phyloP scores from a whole-genome alignment of 2,888 invertebrate genomes.

The Scaptomyza parva region DNA sequence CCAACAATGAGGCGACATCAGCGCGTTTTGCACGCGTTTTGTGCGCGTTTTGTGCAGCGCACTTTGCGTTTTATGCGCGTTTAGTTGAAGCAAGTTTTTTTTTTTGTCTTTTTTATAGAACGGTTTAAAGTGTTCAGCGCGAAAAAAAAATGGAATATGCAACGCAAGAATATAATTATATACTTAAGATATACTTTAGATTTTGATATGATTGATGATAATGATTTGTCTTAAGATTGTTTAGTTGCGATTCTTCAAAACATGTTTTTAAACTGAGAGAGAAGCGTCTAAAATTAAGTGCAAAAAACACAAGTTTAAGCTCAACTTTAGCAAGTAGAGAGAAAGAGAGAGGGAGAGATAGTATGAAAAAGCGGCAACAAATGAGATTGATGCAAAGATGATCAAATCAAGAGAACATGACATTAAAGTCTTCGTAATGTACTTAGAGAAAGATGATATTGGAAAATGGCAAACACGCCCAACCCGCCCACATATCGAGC shows the following conservation, averaged over 20 bases:
- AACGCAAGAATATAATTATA: constrained; percentile 32
- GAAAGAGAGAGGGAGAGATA: constrained; percentile 2
- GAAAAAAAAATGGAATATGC: constrained; percentile 21
- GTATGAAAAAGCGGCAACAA: constrained; percentile 1
- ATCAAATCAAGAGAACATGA: constrained; percentile 11
- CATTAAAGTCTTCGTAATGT: constrained; percentile 28
- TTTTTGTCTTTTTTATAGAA: constrained; percentile 30
- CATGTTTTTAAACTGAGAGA: constrained; percentile 37
- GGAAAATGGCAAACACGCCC: constrained; percentile 4
- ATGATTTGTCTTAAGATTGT: constrained; percentile 45
- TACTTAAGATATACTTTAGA: constrained; percentile 52
- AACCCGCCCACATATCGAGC: constrained; percentile 12
- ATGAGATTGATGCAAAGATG: too few species aligned
- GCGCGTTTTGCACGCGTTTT: constrained; percentile 28
- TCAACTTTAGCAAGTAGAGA: constrained; percentile 46
- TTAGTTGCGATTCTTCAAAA: constrained; percentile 41
- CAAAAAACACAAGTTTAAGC: constrained; percentile 43
- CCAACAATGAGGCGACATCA: constrained; percentile 25
- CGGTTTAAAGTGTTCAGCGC: constrained; percentile 23
- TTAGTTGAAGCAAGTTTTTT: constrained; percentile 32
- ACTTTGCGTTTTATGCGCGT: constrained; percentile 9
- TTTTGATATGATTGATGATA: constrained; percentile 51
- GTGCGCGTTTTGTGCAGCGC: constrained; percentile 14
- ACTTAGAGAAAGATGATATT: constrained; percentile 37
- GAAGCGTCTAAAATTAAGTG: constrained; percentile 58